Evolutionary conservation across 37 sponge, comb jelly and placozoan genomes (phyloP).

Genomic region (Oopsacas minuta): DNA sequence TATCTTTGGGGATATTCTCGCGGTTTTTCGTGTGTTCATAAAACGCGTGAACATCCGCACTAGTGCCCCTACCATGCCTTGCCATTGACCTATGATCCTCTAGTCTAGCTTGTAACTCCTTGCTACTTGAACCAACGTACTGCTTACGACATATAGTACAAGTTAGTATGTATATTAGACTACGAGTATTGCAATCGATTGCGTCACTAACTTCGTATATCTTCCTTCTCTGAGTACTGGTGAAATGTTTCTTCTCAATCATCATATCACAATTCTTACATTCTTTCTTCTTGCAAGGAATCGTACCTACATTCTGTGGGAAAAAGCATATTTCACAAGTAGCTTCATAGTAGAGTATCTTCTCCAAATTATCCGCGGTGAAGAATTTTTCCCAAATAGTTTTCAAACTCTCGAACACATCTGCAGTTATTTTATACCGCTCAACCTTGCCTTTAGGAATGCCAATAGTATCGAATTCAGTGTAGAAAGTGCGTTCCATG

Average conservation of each 20-base stretch:
- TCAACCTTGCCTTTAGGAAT: background rate
- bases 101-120: background rate
- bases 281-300: background rate
- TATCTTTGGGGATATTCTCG: constrained; percentile 10
- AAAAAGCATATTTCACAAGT: constrained; percentile 5
- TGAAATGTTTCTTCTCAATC: constrained; percentile 18
- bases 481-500: background rate
- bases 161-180: background rate
- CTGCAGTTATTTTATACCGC: background rate
- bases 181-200: background rate
- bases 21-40: constrained; percentile 16
- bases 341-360: background rate
- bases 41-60: constrained; percentile 11
- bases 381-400: background rate
- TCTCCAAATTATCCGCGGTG: constrained; percentile 2
- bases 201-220: constrained; percentile 16
- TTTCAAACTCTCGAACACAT: background rate
- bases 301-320: background rate
- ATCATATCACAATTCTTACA: constrained; percentile 16
- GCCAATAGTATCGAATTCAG: background rate
- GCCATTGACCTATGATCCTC: background rate
- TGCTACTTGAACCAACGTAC: constrained; percentile 6
- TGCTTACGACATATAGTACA: constrained; percentile 14
- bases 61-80: background rate
- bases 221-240: background rate